Conservation (phyloP, 2,888 invertebrate species). For the Philonicus albiceps region DNA sequence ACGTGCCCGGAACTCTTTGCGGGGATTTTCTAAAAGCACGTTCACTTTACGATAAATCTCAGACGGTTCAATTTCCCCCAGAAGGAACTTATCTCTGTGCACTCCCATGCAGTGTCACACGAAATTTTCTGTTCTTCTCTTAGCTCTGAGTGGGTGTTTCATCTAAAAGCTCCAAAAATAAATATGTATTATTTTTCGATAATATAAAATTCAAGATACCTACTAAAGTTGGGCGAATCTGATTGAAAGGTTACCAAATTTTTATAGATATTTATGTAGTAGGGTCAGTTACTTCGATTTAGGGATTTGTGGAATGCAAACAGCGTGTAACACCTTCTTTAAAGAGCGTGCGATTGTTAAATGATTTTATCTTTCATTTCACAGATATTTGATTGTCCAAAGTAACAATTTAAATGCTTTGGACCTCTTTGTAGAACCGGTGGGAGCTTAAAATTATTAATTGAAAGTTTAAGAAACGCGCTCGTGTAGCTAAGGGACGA, state of each 20-base stretch:
- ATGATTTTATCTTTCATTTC: neutral
- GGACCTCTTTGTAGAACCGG: neutral
- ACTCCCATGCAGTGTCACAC: neutral
- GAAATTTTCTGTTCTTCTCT: neutral
- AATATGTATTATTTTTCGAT: neutral
- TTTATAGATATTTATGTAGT: neutral
- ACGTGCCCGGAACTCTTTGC: neutral
- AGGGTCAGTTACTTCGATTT: neutral
- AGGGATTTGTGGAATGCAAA: neutral
- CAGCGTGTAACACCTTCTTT: neutral
- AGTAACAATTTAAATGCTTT: neutral
- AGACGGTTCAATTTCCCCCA: neutral
- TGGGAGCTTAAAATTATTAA: neutral
- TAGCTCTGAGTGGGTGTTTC: neutral
- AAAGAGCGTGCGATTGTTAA: neutral
- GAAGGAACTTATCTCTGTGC: neutral
- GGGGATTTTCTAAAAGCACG: neutral
- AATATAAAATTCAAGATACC: neutral
- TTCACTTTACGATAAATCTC: neutral
- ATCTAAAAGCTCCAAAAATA: neutral
- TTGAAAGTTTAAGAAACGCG: neutral
- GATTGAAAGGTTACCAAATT: neutral
- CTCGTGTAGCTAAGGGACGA: neutral
- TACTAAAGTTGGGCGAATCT: neutral
- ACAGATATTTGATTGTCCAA: neutral